Conservation (phyloP, 2,797 vertebrate genomes). For the Periophthalmus magnuspinnatus region DNA sequence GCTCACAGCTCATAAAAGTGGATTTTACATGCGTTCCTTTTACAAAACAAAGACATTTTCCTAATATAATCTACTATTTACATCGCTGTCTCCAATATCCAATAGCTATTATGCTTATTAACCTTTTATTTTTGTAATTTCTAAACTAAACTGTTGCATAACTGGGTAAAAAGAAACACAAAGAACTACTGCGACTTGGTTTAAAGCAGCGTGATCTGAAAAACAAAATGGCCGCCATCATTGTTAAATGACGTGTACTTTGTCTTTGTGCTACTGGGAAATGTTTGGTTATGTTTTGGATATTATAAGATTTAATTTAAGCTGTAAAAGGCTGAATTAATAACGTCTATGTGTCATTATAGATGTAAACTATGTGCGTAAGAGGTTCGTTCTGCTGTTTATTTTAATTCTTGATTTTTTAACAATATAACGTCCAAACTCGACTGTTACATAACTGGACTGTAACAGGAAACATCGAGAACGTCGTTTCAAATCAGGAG, state of each 20-base stretch:
- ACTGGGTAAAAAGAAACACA: not conserved
- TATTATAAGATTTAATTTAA: too few species aligned
- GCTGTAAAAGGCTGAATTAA: too few species aligned
- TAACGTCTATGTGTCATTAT: too few species aligned
- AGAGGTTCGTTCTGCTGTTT: too few species aligned
- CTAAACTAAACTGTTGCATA: not conserved
- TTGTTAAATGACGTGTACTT: too few species aligned
- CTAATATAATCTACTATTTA: too few species aligned
- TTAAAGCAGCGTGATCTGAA: constrained; percentile 56
- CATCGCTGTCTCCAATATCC: too few species aligned
- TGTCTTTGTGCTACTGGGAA: too few species aligned
- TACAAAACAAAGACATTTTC: constrained; percentile 18
- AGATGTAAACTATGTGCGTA: too few species aligned
- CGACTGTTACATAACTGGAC: not conserved
- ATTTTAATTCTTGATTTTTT: too few species aligned
- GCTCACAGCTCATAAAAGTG: too few species aligned
- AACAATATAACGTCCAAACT: not conserved
- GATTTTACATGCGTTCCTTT: not conserved
- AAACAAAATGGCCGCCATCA: constrained; percentile 26
- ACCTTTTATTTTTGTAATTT: not conserved
- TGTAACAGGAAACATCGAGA: not conserved
- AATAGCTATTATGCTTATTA: not conserved
- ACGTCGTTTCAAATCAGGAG: not conserved
- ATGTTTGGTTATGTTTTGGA: too few species aligned
- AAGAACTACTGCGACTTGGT: constrained; percentile 42